Percentiles rank a stretch among this genome's conserved stretches.
Evolutionary conservation across 2,113 vertebrate species (phyloP).

Genomic region (Hiodon alosoides): DNA sequence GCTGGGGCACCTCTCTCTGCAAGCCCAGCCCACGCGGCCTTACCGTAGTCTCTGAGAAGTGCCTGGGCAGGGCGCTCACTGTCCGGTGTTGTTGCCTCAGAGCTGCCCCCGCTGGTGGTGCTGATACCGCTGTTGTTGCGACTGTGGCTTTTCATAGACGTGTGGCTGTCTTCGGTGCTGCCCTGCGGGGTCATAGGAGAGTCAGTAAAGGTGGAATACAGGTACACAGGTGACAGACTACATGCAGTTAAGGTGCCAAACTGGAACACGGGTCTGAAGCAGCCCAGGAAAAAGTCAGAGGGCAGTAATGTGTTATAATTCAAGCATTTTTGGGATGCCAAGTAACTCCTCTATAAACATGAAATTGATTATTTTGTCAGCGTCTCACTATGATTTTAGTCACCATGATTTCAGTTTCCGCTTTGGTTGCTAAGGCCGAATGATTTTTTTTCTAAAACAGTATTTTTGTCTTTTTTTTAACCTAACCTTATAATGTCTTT

Average conservation of each 20-base stretch:
- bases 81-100: slow-evolving; percentile 82
- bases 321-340: too few species aligned
- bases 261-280: not conserved
- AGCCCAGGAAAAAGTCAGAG: not conserved
- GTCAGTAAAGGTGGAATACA: slow-evolving; percentile 47
- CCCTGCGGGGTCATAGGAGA: slow-evolving; percentile 44
- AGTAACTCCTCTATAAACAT: too few species aligned
- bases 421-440: too few species aligned
- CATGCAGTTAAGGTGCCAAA: slow-evolving; percentile 42
- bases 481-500: too few species aligned
- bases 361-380: too few species aligned
- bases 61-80: slow-evolving; percentile 83
- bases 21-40: slow-evolving; percentile 33
- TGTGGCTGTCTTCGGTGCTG: slow-evolving; percentile 51
- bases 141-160: slow-evolving; percentile 77
- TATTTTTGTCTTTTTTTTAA: too few species aligned
- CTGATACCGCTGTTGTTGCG: slow-evolving; percentile 88
- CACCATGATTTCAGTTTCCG: too few species aligned
- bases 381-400: too few species aligned
- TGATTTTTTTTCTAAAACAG: too few species aligned
- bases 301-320: too few species aligned
- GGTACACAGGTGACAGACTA: not conserved
- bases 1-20: too few species aligned
- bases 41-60: slow-evolving; percentile 88
- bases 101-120: slow-evolving; percentile 80